These are phyloP conservation scores for Lamproptera curius DNA, from an alignment of 2,888 invertebrate genomes.

Conservation along the genomic window DNA sequence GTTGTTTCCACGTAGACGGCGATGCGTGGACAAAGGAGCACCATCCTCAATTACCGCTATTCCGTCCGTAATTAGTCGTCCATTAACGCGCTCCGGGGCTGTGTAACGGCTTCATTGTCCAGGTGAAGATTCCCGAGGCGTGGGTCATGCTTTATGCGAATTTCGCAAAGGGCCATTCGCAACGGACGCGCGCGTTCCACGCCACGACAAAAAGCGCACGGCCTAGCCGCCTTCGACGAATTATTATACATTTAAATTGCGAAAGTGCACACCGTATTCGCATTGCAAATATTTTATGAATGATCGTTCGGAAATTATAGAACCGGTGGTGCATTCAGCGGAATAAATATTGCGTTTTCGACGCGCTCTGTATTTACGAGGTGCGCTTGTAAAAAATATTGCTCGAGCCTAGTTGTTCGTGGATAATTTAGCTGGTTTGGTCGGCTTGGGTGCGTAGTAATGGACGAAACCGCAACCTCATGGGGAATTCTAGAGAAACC, in stretches of 20 bases:
- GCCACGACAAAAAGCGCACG: constrained; percentile 29
- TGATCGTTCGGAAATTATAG: no score
- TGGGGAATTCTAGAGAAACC: constrained; percentile 35
- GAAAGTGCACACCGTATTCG: constrained; percentile 29
- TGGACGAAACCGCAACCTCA: constrained; percentile 28
- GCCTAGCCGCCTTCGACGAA: constrained; percentile 34
- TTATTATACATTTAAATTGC: constrained; percentile 32
- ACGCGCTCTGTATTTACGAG: constrained; percentile 37
- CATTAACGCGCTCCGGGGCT: constrained; percentile 8
- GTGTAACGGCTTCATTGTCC: constrained; percentile 20
- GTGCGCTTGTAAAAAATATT: constrained; percentile 29
- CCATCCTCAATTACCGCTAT: constrained; percentile 9
- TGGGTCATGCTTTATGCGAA: constrained; percentile 1
- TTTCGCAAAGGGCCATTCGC: constrained; percentile 7
- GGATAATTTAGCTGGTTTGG: constrained; percentile 39
- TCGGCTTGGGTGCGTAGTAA: constrained; percentile 44
- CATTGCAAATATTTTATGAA: constrained; percentile 10
- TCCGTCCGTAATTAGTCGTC: constrained; percentile 13
- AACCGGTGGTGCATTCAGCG: constrained; percentile 18
- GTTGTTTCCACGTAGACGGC: constrained; percentile 12
- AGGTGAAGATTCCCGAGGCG: constrained; percentile 11
- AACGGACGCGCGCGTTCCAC: constrained; percentile 13
- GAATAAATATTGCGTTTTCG: constrained; percentile 29
- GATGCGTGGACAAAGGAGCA: constrained; percentile 17
- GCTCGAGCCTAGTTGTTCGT: constrained; percentile 23